phyloP scores from a whole-genome alignment of 2,113 vertebrate genomes.

The Aythya baeri region DNA sequence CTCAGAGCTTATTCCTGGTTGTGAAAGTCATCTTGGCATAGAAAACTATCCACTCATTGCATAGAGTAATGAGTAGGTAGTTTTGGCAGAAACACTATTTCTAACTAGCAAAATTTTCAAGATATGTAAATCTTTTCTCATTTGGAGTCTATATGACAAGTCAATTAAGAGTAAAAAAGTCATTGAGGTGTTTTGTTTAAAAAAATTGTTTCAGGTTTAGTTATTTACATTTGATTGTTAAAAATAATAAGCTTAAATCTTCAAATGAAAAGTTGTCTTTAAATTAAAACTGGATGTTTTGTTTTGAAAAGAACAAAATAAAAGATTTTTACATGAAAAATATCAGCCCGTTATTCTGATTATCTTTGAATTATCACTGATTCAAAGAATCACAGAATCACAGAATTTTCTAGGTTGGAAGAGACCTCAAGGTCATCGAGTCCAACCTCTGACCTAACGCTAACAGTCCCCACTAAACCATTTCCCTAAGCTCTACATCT shows the following conservation, averaged over 20 bases:
- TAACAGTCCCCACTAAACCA: too few relatives aligned
- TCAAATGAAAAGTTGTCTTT: background rate
- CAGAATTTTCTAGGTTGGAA: too few relatives aligned
- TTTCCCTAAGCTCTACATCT: too few relatives aligned
- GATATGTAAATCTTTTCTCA: background rate
- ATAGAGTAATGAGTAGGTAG: background rate
- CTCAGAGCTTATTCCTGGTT: background rate
- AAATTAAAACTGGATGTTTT: background rate
- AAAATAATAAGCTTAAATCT: background rate
- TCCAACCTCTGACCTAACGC: too few relatives aligned
- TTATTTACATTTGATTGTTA: background rate
- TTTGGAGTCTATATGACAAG: background rate
- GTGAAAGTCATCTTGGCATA: background rate
- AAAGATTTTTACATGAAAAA: background rate
- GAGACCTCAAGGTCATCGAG: too few relatives aligned
- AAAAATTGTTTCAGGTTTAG: background rate
- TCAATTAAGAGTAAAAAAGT: background rate
- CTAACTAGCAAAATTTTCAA: background rate
- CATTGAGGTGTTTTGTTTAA: background rate
- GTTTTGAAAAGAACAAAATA: background rate
- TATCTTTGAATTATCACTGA: background rate
- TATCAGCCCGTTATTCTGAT: background rate
- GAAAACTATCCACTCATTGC: background rate
- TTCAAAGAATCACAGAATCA: background rate
- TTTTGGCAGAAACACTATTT: background rate